phyloP scores from a whole-genome alignment of 2,797 vertebrate genomes.

The Anisognathus igniventris region DNA sequence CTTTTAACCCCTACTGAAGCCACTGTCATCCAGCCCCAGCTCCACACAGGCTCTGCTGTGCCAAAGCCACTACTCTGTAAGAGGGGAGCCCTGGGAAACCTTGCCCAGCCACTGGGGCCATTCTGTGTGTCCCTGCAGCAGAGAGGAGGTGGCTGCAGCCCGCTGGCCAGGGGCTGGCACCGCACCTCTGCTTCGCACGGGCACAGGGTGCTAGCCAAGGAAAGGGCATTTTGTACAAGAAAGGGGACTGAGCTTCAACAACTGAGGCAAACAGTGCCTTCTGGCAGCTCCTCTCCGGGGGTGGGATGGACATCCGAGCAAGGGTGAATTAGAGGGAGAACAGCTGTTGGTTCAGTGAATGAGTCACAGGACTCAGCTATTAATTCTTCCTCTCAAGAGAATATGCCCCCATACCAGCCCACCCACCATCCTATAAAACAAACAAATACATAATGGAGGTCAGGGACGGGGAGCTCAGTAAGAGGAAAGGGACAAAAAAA shows the following conservation, averaged over 20 bases:
- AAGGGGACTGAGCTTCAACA: not conserved
- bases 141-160: rapidly evolving
- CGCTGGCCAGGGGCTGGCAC: rapidly evolving
- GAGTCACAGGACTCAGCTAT: slow-evolving; percentile 28
- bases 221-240: not conserved
- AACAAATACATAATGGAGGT: slow-evolving; percentile 29
- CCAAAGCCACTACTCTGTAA: not conserved
- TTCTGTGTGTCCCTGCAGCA: rapidly evolving
- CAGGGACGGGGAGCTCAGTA: not conserved
- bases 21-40: not conserved
- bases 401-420: slow-evolving; percentile 29
- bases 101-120: rapidly evolving
- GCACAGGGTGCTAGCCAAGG: rapidly evolving
- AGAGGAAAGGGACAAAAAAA: not conserved
- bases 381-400: slow-evolving; percentile 21
- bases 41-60: not conserved
- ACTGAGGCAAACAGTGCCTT: not conserved
- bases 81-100: not conserved
- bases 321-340: slow-evolving; percentile 26
- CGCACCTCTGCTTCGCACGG: rapidly evolving
- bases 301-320: slow-evolving; percentile 19
- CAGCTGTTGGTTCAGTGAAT: slow-evolving; percentile 33
- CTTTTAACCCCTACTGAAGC: not conserved
- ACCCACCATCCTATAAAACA: slow-evolving; percentile 37
- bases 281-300: not conserved